phyloP scores from a whole-genome alignment of 2,113 vertebrate species.

The Semicossyphus pulcher region DNA sequence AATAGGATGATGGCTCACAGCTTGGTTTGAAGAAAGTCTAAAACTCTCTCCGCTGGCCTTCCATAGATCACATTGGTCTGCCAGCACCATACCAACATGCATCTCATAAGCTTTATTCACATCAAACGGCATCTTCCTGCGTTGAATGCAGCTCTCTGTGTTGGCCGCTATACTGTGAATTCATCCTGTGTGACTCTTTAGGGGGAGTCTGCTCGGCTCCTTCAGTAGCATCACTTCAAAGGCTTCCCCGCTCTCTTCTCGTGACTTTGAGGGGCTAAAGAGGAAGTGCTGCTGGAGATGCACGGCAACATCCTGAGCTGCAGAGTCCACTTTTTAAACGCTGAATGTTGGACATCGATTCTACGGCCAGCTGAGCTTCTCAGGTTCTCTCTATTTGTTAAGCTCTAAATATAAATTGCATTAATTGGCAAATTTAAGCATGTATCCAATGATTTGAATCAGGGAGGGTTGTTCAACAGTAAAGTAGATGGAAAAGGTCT shows the following conservation, averaged over 20 bases:
- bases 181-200: conserved; percentile 18
- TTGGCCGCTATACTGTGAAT: background rate
- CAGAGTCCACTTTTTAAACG: conserved; percentile 3
- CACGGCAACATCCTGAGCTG: conserved; percentile 29
- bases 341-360: background rate
- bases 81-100: background rate
- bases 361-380: conserved; percentile 4
- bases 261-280: background rate
- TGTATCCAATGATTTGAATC: conserved; percentile 45
- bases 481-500: conserved; percentile 56
- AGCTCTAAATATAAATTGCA: conserved; percentile 38
- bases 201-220: conserved; percentile 16
- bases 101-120: conserved; percentile 13
- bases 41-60: background rate
- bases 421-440: conserved; percentile 35
- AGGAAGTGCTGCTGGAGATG: conserved; percentile 39
- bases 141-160: conserved; percentile 7
- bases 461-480: conserved; percentile 34
- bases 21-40: background rate
- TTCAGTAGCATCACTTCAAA: conserved; percentile 56
- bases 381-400: conserved; percentile 3
- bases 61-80: background rate
- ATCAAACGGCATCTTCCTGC: conserved; percentile 9
- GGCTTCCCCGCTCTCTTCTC: conserved; percentile 24
- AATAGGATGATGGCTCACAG: background rate